Base-by-base conservation (phyloP, 2,888 invertebrate genomes). In the Phortica magna region DNA sequence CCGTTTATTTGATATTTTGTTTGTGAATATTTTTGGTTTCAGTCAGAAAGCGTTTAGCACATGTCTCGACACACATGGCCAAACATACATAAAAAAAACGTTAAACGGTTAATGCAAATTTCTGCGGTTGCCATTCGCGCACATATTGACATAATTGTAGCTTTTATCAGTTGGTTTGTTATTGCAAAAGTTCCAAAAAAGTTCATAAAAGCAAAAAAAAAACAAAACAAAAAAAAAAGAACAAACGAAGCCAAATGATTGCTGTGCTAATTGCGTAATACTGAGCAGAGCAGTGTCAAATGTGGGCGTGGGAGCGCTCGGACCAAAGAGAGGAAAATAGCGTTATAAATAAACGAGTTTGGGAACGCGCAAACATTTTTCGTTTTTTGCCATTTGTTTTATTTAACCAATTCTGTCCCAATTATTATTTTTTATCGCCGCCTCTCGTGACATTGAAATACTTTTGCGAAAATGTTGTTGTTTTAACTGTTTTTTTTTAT, bases 201-300 rank as follows among this genome's bases (percentile, higher is more conserved):
- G n/a, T n/a, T n/a, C n/a, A 73, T 59, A 73, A 57, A 43, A 42
- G 17, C 78, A 78, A 73, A 71, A 41, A 64, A 19, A 41, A 14
- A 41, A 41, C 41, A 14, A 39, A 67, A 42, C n/a, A n/a, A n/a
- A 19, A 19, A 7, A 61, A 74, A 85, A 79, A 82, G n/a, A n/a
- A n/a, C n/a, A n/a, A n/a, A n/a, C n/a, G n/a, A n/a, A n/a, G n/a
- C n/a, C n/a, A n/a, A n/a, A n/a, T n/a, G n/a, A 31, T 31, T 31
- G 31, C 84, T 82, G 80, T 17, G n/a, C 80, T 80, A 83, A 82
- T 85, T 85, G 87, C 85, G 88, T 85, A 85, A 85, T 83, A 75
- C 74, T 79, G 73, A 79, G 81, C 80, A 78, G 77, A 78, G 78
- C 72, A 73, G n/a, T n/a, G n/a, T n/a, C n/a, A 74, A 53, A 55